Evolutionary conservation across 2,113 vertebrate genomes (phyloP).

Genomic region (Turnix velox): DNA sequence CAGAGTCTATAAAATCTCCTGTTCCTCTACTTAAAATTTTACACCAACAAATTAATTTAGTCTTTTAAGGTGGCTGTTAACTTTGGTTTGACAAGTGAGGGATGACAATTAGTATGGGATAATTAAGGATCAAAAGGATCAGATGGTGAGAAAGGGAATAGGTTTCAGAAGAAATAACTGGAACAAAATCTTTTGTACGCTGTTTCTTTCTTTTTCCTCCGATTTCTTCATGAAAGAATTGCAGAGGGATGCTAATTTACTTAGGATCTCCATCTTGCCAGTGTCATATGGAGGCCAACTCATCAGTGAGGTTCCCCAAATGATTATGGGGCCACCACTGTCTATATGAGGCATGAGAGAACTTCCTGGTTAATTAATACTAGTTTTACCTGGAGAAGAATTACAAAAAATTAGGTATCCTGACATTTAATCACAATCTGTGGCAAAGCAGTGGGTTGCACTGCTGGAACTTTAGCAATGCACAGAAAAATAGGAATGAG

Average conservation of each 20-base stretch:
- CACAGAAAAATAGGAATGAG: neutral
- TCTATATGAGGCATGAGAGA: neutral
- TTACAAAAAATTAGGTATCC: neutral
- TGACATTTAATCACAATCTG: neutral
- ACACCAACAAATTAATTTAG: slow-evolving; percentile 3
- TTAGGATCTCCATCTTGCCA: neutral
- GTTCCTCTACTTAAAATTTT: neutral
- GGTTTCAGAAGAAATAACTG: neutral
- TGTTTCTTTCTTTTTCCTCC: neutral
- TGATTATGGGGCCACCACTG: neutral
- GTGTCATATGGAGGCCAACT: neutral
- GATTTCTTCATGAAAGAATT: neutral
- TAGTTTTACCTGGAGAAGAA: neutral
- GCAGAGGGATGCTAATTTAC: neutral
- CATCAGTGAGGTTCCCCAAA: neutral
- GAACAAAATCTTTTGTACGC: neutral
- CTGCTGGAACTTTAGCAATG: neutral
- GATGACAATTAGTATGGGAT: neutral
- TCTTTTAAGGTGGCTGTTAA: neutral
- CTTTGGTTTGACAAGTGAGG: neutral
- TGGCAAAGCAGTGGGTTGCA: neutral
- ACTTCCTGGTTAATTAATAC: neutral
- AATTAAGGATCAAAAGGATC: neutral
- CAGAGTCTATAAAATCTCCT: slow-evolving; percentile 7
- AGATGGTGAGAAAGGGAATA: neutral